phyloP scores from a whole-genome alignment of 1,140 invertebrate species.

The Pteromalus puparum region DNA sequence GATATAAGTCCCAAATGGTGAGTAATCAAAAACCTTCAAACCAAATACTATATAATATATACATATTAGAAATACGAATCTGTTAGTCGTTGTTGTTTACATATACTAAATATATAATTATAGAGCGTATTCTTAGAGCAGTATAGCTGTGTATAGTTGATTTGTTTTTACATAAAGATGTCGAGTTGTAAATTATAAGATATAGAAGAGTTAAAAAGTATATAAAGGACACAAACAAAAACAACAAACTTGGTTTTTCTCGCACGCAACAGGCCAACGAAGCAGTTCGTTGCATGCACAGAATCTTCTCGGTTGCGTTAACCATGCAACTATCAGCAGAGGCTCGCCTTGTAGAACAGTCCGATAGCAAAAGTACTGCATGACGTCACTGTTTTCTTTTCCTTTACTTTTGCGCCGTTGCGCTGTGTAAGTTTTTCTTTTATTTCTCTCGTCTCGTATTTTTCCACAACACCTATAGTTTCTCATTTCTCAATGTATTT shows the following conservation, averaged over 20 bases:
- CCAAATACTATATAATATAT: not conserved
- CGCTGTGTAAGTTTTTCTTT: slow-evolving; percentile 49
- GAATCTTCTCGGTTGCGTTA: slow-evolving; percentile 73
- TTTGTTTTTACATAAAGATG: not conserved
- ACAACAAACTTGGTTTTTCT: slow-evolving; percentile 44
- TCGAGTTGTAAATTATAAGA: not conserved
- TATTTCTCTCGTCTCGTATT: slow-evolving; percentile 14
- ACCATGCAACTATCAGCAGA: slow-evolving; percentile 61
- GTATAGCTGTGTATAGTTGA: not conserved
- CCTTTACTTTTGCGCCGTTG: slow-evolving; percentile 44
- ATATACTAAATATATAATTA: not conserved
- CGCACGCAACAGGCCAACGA: slow-evolving; percentile 67
- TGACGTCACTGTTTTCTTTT: slow-evolving; percentile 58
- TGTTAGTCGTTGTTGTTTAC: slow-evolving; percentile 24
- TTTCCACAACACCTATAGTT: slow-evolving; percentile 12
- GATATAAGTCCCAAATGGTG: slow-evolving; percentile 99
- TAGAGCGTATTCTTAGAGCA: not conserved
- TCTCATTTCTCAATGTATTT: too few relatives aligned
- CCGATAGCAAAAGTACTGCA: slow-evolving; percentile 57
- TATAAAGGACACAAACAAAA: slow-evolving; percentile 16
- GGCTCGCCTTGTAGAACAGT: slow-evolving; percentile 52
- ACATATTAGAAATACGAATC: not conserved
- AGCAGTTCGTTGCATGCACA: slow-evolving; percentile 73
- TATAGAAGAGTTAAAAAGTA: not conserved
- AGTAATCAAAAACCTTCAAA: slow-evolving; percentile 72